phyloP scores from a whole-genome alignment of 2,888 invertebrate genomes.

The Tetropium fuscum region DNA sequence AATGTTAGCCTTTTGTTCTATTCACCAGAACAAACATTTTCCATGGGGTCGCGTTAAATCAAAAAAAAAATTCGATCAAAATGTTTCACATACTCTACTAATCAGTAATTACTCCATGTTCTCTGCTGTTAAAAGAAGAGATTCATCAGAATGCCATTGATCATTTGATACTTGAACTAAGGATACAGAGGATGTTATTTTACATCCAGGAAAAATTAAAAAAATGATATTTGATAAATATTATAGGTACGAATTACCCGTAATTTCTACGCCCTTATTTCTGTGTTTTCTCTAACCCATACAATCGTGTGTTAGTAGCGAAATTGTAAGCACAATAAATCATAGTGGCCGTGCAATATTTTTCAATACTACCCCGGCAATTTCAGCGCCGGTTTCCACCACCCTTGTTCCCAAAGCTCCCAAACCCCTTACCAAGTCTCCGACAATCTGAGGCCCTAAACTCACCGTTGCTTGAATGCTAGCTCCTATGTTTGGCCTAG shows the following conservation, averaged over 20 bases:
- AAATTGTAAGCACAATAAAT: constrained; percentile 1
- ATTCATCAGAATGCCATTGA: no score
- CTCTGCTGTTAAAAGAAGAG: no score
- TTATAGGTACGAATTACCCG: background rate
- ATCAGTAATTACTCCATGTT: no score
- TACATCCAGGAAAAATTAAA: background rate
- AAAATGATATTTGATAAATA: no score
- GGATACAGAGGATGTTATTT: background rate
- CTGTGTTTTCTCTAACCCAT: background rate
- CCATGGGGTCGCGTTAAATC: no score
- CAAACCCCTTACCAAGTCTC: constrained; percentile 52
- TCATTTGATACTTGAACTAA: background rate
- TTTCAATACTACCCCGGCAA: constrained; percentile 59
- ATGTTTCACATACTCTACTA: no score
- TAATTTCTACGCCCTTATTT: background rate
- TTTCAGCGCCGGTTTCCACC: constrained; percentile 58
- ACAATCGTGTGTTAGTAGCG: background rate
- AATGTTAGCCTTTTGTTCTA: no score
- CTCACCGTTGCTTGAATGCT: constrained; percentile 57
- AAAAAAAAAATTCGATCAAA: no score
- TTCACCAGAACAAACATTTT: no score
- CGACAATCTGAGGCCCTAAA: constrained; percentile 50
- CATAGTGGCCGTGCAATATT: constrained; percentile 44
- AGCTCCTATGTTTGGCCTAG: constrained; percentile 46
- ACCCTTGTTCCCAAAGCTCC: constrained; percentile 54